Conservation (phyloP, 2,113 vertebrate genomes). For the Thermophis baileyi region DNA sequence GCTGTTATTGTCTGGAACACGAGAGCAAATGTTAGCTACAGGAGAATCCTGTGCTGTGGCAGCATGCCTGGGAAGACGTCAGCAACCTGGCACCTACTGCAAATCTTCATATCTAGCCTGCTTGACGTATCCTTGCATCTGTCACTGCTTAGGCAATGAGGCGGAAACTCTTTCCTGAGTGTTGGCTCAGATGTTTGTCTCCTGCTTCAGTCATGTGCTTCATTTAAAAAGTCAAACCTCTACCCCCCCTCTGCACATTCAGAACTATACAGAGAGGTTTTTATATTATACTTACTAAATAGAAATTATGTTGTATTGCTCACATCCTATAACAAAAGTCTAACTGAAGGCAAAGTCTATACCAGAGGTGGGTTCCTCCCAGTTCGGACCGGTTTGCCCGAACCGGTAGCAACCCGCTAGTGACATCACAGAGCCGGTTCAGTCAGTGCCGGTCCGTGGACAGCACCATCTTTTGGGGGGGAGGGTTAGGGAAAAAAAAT, state of each 20-base stretch:
- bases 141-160: neutral
- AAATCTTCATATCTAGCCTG: conserved; percentile 9
- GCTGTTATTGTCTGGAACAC: neutral
- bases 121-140: conserved; percentile 10
- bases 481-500: too few species aligned
- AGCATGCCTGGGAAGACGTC: neutral
- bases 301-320: neutral
- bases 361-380: too few species aligned
- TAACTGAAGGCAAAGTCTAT: neutral
- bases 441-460: too few species aligned
- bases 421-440: too few species aligned
- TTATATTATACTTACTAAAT: neutral
- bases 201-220: neutral
- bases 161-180: neutral
- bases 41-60: conserved; percentile 1
- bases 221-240: neutral
- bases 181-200: neutral
- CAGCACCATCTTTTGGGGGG: too few species aligned
- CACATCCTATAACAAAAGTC: neutral
- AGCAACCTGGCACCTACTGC: neutral
- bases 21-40: conserved; percentile 1
- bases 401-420: too few species aligned
- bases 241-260: neutral
- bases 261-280: neutral
- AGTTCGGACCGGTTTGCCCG: too few species aligned